phyloP scores from a whole-genome alignment of 1,140 invertebrate species.

The Stegodyphus dumicola region DNA sequence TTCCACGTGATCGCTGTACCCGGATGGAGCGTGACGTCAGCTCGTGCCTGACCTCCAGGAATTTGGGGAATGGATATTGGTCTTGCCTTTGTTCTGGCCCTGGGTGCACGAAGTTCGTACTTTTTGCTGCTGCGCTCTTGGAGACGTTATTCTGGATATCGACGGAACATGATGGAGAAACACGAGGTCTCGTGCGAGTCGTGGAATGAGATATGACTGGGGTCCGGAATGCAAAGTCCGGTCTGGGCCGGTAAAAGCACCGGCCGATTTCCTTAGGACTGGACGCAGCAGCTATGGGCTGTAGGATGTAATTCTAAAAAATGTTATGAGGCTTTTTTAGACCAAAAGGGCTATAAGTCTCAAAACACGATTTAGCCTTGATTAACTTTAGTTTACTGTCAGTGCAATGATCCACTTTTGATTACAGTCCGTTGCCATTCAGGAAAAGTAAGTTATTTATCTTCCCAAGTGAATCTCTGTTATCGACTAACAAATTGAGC shows the following conservation, averaged over 20 bases:
- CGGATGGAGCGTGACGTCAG: slow-evolving; percentile 58
- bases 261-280: too few species aligned
- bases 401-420: too few species aligned
- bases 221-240: background rate
- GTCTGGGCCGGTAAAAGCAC: background rate
- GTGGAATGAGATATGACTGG: background rate
- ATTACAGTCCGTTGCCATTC: too few species aligned
- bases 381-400: too few species aligned
- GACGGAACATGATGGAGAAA: slow-evolving; percentile 28
- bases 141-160: slow-evolving; percentile 1
- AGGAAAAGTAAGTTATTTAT: too few species aligned
- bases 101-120: slow-evolving; percentile 21
- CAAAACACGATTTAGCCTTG: too few species aligned
- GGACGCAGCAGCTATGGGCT: too few species aligned
- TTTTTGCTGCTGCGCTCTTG: slow-evolving; percentile 15
- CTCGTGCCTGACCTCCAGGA: slow-evolving; percentile 57
- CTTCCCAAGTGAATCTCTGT: too few species aligned
- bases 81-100: slow-evolving; percentile 31
- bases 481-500: too few species aligned
- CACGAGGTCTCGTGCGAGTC: slow-evolving; percentile 16
- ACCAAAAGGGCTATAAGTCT: too few species aligned
- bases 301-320: too few species aligned
- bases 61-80: slow-evolving; percentile 46
- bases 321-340: too few species aligned
- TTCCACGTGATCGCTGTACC: slow-evolving; percentile 44